Conservation (phyloP, 2,113 vertebrate species). For the Colistium nudipinnis region DNA sequence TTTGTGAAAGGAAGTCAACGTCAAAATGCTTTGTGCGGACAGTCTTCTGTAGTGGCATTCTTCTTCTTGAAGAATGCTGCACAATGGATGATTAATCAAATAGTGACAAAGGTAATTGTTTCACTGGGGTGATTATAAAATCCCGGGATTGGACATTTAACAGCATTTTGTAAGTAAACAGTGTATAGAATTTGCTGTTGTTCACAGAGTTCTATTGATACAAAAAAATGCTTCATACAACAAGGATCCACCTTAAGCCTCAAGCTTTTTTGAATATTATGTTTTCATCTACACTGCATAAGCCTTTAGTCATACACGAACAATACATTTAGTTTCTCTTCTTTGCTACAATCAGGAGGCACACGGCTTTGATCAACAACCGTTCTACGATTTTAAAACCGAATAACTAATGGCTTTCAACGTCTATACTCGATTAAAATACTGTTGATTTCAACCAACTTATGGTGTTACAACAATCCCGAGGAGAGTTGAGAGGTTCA, state of each 20-base stretch:
- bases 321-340: background rate
- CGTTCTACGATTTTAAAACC: background rate
- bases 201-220: too few relatives aligned
- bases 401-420: constrained; percentile 19
- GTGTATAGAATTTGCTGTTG: too few relatives aligned
- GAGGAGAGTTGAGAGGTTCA: constrained; percentile 9
- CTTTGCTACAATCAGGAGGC: constrained; percentile 5
- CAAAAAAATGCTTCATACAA: constrained; percentile 19
- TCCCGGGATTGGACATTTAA: too few relatives aligned
- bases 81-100: background rate
- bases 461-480: background rate
- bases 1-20: background rate
- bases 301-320: background rate
- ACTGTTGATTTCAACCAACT: background rate
- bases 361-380: constrained; percentile 4
- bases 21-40: too few relatives aligned
- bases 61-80: too few relatives aligned
- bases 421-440: too few relatives aligned
- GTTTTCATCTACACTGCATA: background rate
- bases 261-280: constrained; percentile 9
- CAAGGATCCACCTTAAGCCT: constrained; percentile 19
- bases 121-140: background rate
- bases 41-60: too few relatives aligned
- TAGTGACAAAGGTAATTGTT: constrained; percentile 1
- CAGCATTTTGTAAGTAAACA: too few relatives aligned